phyloP scores from a whole-genome alignment of 2,797 vertebrate genomes.

The Leptodactylus fallax region DNA sequence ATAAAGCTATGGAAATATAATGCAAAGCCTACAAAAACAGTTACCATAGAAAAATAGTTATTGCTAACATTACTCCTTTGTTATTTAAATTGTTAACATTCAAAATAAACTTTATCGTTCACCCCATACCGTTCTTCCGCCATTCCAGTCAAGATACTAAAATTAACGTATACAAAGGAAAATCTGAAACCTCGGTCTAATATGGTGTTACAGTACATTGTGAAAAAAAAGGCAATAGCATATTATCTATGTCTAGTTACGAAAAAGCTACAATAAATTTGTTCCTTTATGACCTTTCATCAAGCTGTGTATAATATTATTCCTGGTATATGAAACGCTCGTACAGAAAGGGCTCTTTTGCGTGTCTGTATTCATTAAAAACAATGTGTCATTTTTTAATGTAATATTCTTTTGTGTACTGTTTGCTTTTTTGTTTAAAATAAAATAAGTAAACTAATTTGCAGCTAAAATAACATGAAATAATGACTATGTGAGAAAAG shows the following conservation, averaged over 20 bases:
- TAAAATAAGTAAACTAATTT: slow-evolving; percentile 48
- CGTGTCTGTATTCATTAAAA: slow-evolving; percentile 63
- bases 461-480: slow-evolving; percentile 31
- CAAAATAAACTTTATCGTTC: slow-evolving; percentile 61
- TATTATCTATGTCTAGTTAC: slow-evolving; percentile 69
- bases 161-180: slow-evolving; percentile 69
- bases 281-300: slow-evolving; percentile 68
- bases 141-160: slow-evolving; percentile 50
- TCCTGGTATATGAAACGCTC: slow-evolving; percentile 71
- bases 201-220: slow-evolving; percentile 69
- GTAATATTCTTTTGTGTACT: slow-evolving; percentile 48
- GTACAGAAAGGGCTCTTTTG: slow-evolving; percentile 68
- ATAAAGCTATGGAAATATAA: slow-evolving; percentile 1
- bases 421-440: slow-evolving; percentile 42
- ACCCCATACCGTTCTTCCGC: slow-evolving; percentile 62
- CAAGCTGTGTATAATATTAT: slow-evolving; percentile 70
- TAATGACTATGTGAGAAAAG: not conserved
- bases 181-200: slow-evolving; percentile 66
- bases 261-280: slow-evolving; percentile 70
- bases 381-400: slow-evolving; percentile 51
- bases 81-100: slow-evolving; percentile 61
- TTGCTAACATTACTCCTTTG: slow-evolving; percentile 11
- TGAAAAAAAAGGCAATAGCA: slow-evolving; percentile 70
- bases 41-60: not conserved
- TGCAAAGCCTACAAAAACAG: slow-evolving; percentile 2